Percentiles rank a stretch among this genome's conserved stretches.
These are phyloP conservation scores for Watsonalla cultraria DNA, from an alignment of 2,888 invertebrate species.

Conservation along the genomic window DNA sequence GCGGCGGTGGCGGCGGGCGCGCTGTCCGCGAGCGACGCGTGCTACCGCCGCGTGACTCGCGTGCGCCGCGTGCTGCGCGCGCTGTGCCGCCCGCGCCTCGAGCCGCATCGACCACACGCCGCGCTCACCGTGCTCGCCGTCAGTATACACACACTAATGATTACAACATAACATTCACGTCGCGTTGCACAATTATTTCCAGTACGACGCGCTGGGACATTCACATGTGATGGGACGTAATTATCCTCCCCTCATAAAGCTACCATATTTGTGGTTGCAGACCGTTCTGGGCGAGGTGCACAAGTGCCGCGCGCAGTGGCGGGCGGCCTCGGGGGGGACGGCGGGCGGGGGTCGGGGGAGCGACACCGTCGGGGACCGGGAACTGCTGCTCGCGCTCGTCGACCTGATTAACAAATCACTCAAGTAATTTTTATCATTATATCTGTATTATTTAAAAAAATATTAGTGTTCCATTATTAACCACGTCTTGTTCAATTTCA, in stretches of 20 bases:
- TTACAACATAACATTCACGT: no score
- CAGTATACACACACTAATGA: slow-evolving; percentile 24
- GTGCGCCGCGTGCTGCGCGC: slow-evolving; percentile 40
- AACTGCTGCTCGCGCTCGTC: slow-evolving; percentile 38
- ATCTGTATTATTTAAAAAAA: no score
- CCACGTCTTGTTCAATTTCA: no score
- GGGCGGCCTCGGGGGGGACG: slow-evolving; percentile 18
- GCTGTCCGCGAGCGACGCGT: slow-evolving; percentile 53
- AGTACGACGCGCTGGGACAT: neutral
- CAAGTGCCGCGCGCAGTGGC: slow-evolving; percentile 79
- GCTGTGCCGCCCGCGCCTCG: slow-evolving; percentile 25
- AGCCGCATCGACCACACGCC: slow-evolving; percentile 21
- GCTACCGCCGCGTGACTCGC: slow-evolving; percentile 57
- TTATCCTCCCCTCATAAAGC: slow-evolving; percentile 10
- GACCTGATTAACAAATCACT: slow-evolving; percentile 37
- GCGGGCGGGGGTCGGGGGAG: slow-evolving; percentile 12
- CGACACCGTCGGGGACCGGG: slow-evolving; percentile 26
- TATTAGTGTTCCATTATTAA: no score
- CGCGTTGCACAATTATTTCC: no score
- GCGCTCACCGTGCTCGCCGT: slow-evolving; percentile 20
- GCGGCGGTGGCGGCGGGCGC: slow-evolving; percentile 39
- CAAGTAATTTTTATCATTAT: slow-evolving; percentile 20
- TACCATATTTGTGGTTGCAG: slow-evolving; percentile 8
- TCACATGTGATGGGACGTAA: neutral
- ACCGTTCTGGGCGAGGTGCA: slow-evolving; percentile 61